Evolutionary conservation across 2,888 invertebrate species (phyloP).

Genomic region (Muscina levida): DNA sequence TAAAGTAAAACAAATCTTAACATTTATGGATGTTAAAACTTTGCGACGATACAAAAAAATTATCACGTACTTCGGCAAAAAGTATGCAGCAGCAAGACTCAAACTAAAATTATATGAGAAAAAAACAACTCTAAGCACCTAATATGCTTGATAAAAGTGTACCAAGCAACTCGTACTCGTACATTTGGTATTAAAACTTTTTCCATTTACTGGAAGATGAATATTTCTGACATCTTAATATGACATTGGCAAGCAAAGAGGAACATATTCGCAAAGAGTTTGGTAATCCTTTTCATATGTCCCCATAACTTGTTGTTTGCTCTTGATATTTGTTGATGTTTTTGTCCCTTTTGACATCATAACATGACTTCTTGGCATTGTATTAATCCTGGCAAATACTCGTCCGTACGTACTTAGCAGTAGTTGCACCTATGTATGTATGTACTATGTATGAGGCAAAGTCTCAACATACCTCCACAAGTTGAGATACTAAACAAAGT

Average conservation of each 20-base stretch:
- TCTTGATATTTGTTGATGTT: conserved; percentile 19
- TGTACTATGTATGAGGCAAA: not conserved
- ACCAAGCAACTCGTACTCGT: not conserved
- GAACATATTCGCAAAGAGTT: conserved; percentile 44
- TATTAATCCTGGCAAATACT: conserved; percentile 51
- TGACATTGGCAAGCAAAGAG: conserved; percentile 32
- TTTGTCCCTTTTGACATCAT: conserved; percentile 40
- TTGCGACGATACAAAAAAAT: conserved; percentile 31
- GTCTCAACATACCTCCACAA: conserved; percentile 23
- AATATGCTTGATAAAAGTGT: conserved; percentile 13
- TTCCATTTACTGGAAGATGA: conserved; percentile 51
- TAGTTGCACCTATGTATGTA: not conserved
- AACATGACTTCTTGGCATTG: conserved; percentile 52
- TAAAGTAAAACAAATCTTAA: not conserved
- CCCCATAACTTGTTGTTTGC: conserved; percentile 31
- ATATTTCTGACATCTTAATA: conserved; percentile 50
- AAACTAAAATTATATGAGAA: conserved; percentile 14
- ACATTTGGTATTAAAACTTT: conserved; percentile 54
- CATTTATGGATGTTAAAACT: conserved; percentile 28
- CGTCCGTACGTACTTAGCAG: conserved; percentile 1
- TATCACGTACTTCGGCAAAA: conserved; percentile 44
- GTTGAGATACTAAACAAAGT: conserved; percentile 57
- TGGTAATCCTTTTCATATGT: conserved; percentile 51
- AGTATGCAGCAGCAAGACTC: conserved; percentile 11
- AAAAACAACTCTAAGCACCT: conserved; percentile 39